A percentile compares a stretch with the other conserved stretches of the same genome.
These are phyloP conservation scores for Glomeris maerens DNA, from an alignment of 1,140 invertebrate species.

Conservation along the genomic window DNA sequence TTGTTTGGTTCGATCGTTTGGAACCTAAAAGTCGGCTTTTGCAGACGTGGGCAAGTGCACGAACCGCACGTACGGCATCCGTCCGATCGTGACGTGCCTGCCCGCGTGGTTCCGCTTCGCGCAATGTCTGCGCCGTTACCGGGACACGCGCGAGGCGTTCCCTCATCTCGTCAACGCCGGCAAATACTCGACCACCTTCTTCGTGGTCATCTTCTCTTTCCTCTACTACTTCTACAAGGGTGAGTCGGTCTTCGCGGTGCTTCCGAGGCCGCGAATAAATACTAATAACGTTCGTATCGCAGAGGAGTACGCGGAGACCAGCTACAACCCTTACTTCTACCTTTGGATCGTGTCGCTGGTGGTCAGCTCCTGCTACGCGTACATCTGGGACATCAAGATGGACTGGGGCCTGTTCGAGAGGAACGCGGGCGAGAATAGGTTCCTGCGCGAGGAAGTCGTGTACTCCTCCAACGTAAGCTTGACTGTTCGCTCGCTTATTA, in stretches of 20 bases:
- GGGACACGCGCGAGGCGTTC: slow-evolving; percentile 37
- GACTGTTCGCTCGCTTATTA: not conserved
- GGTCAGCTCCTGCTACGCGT: slow-evolving; percentile 66
- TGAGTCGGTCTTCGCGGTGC: no score
- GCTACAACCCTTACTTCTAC: slow-evolving; percentile 59
- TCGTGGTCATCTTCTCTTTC: slow-evolving; percentile 76
- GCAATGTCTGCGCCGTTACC: slow-evolving; percentile 88
- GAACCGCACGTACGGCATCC: slow-evolving; percentile 28
- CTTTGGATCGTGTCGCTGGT: slow-evolving; percentile 59
- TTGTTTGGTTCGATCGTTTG: not conserved
- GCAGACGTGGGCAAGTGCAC: slow-evolving; percentile 29
- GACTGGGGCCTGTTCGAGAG: slow-evolving; percentile 95
- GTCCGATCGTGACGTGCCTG: slow-evolving; percentile 71
- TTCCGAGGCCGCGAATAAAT: no score
- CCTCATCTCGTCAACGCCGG: slow-evolving; percentile 76
- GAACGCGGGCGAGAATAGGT: slow-evolving; percentile 63
- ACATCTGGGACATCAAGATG: slow-evolving; percentile 94
- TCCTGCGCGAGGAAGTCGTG: slow-evolving; percentile 59
- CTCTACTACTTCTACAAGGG: slow-evolving; percentile 50
- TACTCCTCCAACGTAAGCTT: slow-evolving; percentile 33
- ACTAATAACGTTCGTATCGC: slow-evolving; percentile 33
- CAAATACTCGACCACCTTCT: slow-evolving; percentile 95
- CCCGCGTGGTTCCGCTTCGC: slow-evolving; percentile 97
- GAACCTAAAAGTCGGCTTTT: not conserved
- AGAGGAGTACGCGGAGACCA: slow-evolving; percentile 24